Conservation (phyloP, 2,797 vertebrate species). For the Cygnus olor region DNA sequence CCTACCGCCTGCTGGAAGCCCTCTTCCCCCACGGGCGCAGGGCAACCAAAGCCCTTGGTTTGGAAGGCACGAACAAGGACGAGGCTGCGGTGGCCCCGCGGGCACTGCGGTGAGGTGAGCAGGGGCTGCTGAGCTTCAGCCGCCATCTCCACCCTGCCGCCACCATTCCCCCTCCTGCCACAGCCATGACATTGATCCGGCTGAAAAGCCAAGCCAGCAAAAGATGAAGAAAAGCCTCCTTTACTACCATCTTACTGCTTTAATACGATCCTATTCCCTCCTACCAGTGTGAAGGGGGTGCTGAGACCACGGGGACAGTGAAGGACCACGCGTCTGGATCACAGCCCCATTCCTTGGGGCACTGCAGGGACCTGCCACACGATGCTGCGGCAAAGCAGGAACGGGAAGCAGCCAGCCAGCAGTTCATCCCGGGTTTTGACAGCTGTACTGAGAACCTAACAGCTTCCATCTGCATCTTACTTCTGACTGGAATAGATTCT, state of each 20-base stretch:
- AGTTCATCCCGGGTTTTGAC: neutral
- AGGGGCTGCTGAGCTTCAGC: neutral
- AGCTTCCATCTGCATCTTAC: neutral
- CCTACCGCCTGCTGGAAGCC: neutral
- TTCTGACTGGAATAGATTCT: neutral
- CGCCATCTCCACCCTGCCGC: neutral
- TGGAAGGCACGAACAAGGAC: too few relatives aligned
- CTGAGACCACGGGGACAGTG: neutral
- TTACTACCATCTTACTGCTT: too few relatives aligned
- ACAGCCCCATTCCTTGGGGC: neutral
- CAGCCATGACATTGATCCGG: neutral
- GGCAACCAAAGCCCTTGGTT: neutral
- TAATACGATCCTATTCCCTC: neutral
- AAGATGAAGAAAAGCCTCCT: neutral
- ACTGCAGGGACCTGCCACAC: neutral
- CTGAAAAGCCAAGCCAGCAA: neutral
- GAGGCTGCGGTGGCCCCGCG: neutral
- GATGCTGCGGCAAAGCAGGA: neutral
- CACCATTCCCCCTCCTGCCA: neutral
- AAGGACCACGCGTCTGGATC: neutral
- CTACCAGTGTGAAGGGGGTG: rapidly evolving
- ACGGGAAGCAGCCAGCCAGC: neutral
- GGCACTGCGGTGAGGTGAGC: neutral
- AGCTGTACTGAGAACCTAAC: neutral
- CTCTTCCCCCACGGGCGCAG: neutral